Percentiles rank a stretch among this genome's conserved stretches.
Conservation (phyloP, 2,113 vertebrate genomes). For the Toxotes jaculatrix region DNA sequence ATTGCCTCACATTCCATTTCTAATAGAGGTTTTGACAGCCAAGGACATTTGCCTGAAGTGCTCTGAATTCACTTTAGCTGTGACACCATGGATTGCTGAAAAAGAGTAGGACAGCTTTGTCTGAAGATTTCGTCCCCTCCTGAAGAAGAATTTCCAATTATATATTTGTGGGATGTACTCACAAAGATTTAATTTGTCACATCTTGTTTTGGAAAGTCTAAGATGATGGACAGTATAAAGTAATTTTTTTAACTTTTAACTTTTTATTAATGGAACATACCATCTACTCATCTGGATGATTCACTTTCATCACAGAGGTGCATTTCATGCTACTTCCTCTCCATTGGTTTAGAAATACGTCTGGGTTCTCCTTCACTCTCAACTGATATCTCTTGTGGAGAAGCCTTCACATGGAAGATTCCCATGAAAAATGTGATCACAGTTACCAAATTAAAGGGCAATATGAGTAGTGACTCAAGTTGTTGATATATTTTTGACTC, state of each 20-base stretch:
- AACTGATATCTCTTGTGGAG: slow-evolving; percentile 56
- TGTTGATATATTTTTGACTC: background rate
- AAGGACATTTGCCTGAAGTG: slow-evolving; percentile 57
- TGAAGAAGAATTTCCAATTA: background rate
- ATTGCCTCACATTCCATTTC: slow-evolving; percentile 53
- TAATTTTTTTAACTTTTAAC: background rate
- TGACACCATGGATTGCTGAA: slow-evolving; percentile 38
- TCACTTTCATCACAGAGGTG: slow-evolving; percentile 15
- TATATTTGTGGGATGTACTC: background rate
- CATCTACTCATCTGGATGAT: slow-evolving; percentile 9
- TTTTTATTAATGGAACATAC: background rate
- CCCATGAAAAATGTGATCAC: background rate
- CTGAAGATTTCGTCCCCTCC: slow-evolving; percentile 30
- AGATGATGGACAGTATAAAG: background rate
- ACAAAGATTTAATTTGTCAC: slow-evolving; percentile 10
- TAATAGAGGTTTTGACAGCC: slow-evolving; percentile 64
- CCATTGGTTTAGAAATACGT: slow-evolving; percentile 55
- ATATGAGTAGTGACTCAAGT: background rate
- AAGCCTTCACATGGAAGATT: slow-evolving; percentile 38
- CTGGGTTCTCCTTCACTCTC: slow-evolving; percentile 45
- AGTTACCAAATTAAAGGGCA: slow-evolving; percentile 2
- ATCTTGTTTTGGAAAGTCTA: slow-evolving; percentile 15
- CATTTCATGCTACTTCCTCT: slow-evolving; percentile 36
- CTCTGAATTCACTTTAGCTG: slow-evolving; percentile 49
- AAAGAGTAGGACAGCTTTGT: slow-evolving; percentile 35